A percentile compares a stretch with the other conserved stretches of the same genome.
Evolutionary conservation across 2,888 invertebrate genomes (phyloP).

Genomic region (Ochropleura leucogaster): DNA sequence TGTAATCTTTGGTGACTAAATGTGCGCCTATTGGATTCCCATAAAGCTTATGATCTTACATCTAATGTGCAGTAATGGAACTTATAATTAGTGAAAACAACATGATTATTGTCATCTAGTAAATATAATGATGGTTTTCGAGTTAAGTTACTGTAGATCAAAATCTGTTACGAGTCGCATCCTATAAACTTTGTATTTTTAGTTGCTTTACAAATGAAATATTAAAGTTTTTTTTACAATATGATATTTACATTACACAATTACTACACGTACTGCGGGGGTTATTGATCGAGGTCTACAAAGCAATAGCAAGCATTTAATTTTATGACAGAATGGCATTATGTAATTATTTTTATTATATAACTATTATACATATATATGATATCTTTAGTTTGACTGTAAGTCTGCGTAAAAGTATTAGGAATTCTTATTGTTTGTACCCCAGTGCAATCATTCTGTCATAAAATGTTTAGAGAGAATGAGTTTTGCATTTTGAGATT

Average conservation of each 20-base stretch:
- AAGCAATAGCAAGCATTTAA: constrained; percentile 82
- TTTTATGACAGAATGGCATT: constrained; percentile 82
- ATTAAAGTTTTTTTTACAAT: constrained; percentile 69
- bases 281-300: constrained; percentile 58
- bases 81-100: constrained; percentile 61
- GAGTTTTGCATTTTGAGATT: constrained; percentile 75
- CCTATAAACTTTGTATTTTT: constrained; percentile 73
- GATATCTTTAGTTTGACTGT: constrained; percentile 69
- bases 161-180: constrained; percentile 74
- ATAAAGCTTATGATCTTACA: constrained; percentile 60
- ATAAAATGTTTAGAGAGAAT: constrained; percentile 70
- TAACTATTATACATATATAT: constrained; percentile 54
- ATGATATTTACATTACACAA: constrained; percentile 69
- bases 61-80: constrained; percentile 61
- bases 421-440: constrained; percentile 64
- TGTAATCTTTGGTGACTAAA: constrained; percentile 72
- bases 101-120: constrained; percentile 60
- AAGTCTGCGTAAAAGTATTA: constrained; percentile 72
- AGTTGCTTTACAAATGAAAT: constrained; percentile 70
- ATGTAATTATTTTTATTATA: constrained; percentile 66
- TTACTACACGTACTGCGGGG: constrained; percentile 53
- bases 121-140: constrained; percentile 65
- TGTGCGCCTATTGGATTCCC: constrained; percentile 60
- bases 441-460: constrained; percentile 80
- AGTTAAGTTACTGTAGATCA: constrained; percentile 74